Evolutionary conservation across 2,113 vertebrate genomes (phyloP).

Genomic region (Ondatra zibethicus): DNA sequence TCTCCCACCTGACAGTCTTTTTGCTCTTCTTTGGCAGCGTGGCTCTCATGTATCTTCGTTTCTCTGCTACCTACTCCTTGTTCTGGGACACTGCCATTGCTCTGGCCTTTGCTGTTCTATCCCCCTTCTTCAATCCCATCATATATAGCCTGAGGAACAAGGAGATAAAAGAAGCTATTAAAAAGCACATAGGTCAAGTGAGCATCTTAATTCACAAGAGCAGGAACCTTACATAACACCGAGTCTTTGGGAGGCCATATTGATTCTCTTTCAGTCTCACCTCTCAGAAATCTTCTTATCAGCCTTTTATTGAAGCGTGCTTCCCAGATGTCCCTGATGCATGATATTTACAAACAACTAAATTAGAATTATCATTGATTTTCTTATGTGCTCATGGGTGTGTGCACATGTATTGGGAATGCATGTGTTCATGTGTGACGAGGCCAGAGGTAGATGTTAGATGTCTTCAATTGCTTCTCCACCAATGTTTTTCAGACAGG

Average conservation of each 20-base stretch:
- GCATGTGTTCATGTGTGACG: background rate
- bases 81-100: conserved; percentile 69
- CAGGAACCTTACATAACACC: background rate
- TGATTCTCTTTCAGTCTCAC: background rate
- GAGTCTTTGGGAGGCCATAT: background rate
- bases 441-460: background rate
- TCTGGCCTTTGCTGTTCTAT: conserved; percentile 65
- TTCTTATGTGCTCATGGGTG: background rate
- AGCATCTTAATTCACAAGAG: background rate
- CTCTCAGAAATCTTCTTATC: background rate
- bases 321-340: background rate
- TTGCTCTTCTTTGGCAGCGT: conserved; percentile 66
- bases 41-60: conserved; percentile 64
- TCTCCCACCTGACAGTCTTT: conserved; percentile 71
- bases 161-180: conserved; percentile 70
- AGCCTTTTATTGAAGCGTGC: background rate
- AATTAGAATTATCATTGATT: background rate
- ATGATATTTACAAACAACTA: background rate
- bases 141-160: conserved; percentile 76
- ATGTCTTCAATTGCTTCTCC: background rate
- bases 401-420: background rate
- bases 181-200: conserved; percentile 40
- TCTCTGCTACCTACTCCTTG: conserved; percentile 68
- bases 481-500: background rate
- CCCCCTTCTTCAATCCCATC: conserved; percentile 73